Evolutionary conservation across 2,113 vertebrate species (phyloP), one percentile per base, ranked within the genome.

Genomic region (Collichthys lucidus): DNA sequence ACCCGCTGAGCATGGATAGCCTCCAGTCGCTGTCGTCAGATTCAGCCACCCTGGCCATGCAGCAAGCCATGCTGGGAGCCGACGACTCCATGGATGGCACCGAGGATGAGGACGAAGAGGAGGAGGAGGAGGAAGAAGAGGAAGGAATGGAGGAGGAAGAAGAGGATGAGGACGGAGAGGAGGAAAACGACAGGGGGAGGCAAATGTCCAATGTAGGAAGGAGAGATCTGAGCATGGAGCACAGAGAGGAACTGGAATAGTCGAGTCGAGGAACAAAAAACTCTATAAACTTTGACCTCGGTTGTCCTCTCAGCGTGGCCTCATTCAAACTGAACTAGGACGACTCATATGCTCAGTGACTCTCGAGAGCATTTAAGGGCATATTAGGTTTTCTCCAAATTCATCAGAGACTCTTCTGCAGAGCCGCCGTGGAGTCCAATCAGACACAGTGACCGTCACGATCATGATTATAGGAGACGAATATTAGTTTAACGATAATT

Each of bases 1-100:
- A 97, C 83, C 96, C 97, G 0, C 95, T 99, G 86, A 96, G 76
- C 70, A 93, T 99, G 95, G 98, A 99, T 94, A 96, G 95, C 92
- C 95, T 99, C 67, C 98, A 99, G 76, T 96, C 98, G 10, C 95
- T 99, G 73, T 97, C 98, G 2, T 98, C 98, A 1, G 97, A 98
- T 89, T 98, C 96, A 0, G 97, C 98, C 91, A 97, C 97, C 31
- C 96, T 99, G 91, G 97, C 97, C 84, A 99, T 99, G 97, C 98
- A 99, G 95, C 98, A 99, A 79, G 98, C 97, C 10, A 98, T 99
- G 97, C 95, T 99, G 93, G 97, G 92, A 0, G 97, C 93, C 0
- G 98, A 99, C 0, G 98, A 99, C 92, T 99, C 98, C 35, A 94
- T 99, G 67, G 98, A 99, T 0, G 98, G 98, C 82, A 98, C 97